phyloP scores from a whole-genome alignment of 2,888 invertebrate species.

The Oscheius sp. region DNA sequence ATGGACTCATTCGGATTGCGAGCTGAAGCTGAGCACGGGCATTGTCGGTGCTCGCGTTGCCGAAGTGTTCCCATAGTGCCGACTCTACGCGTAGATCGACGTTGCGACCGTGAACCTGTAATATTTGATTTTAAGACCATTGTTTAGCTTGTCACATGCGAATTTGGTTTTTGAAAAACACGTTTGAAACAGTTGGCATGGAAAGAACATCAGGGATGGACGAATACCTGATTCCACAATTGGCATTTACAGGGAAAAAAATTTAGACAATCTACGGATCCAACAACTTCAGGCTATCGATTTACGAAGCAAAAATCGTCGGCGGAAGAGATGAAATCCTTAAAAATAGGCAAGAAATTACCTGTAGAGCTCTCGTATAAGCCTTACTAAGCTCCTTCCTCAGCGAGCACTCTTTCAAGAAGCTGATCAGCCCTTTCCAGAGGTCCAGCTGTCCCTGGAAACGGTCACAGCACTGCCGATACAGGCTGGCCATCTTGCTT shows the following conservation, averaged over 20 bases:
- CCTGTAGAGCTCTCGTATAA: slow-evolving; percentile 34
- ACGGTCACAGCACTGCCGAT: slow-evolving; percentile 81
- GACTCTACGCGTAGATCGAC: slow-evolving; percentile 26
- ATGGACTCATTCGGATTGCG: slow-evolving; percentile 28
- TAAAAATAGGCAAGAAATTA: neutral
- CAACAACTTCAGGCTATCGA: no score
- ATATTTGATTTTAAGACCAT: neutral
- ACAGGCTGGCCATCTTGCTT: slow-evolving; percentile 82
- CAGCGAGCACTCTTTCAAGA: neutral
- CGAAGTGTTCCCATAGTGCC: slow-evolving; percentile 33
- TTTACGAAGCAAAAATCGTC: no score
- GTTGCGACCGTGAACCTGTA: slow-evolving; percentile 35
- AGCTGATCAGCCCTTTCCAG: slow-evolving; percentile 27
- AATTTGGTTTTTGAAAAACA: no score
- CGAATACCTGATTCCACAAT: no score
- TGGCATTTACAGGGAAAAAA: no score
- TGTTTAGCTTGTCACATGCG: no score
- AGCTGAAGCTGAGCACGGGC: slow-evolving; percentile 31
- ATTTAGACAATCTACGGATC: no score
- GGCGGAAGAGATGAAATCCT: neutral
- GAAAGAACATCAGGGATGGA: no score
- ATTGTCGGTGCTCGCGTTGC: slow-evolving; percentile 36
- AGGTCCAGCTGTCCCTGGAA: slow-evolving; percentile 77
- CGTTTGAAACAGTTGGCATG: no score
- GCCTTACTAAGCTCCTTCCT: slow-evolving; percentile 24